Base-by-base conservation (phyloP, 2,888 invertebrate genomes). In the Eupithecia insigniata region DNA sequence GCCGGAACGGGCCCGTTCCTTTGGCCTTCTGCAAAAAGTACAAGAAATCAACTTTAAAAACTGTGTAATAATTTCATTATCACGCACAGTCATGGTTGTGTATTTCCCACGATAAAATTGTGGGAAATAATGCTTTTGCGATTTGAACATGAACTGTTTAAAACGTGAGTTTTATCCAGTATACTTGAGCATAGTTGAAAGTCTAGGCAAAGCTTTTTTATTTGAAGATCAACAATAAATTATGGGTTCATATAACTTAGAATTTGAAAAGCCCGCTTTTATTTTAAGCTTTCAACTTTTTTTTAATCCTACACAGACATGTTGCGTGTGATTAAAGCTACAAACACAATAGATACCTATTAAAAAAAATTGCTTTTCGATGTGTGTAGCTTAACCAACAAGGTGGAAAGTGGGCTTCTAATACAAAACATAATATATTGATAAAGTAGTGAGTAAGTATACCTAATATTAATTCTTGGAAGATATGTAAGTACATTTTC, bases 21-120 rank as follows among this genome's bases (percentile, higher is more conserved):
- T 72, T 87, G 89, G 70, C 77, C 84, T 75, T 91, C 92, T 92
- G 85, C 39, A 79, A 82, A 55, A 51, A 55, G 8, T 14, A 55
- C 8, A 14, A 51, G 2, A 51, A 46, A 51, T 12, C 26, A 26
- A 12, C 26, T 55, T 51, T 55, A 55, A 12, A 51, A 46, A n/a
- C 10, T 22, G 10, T 10, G 43, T 6, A 1, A 43, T 43, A 39
- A 39, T 51, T 10, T 8, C 12, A 51, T 0, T 3, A 51, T n/a
- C 22, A 1, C n/a, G 1, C 46, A 43, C 7, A 1, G 43, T 5
- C 43, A 18, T 43, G 18, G 18, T 10, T 34, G 34, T 34, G 34
- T 34, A 39, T 16, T 16, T 46, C n/a, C 16, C 43, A 18, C 1
- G 1, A 55, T 55, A 55, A 55, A 55, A 26, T 12, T 12, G 2